Base-by-base conservation (phyloP, 1,140 invertebrate genomes). In the Dinoponera quadriceps region DNA sequence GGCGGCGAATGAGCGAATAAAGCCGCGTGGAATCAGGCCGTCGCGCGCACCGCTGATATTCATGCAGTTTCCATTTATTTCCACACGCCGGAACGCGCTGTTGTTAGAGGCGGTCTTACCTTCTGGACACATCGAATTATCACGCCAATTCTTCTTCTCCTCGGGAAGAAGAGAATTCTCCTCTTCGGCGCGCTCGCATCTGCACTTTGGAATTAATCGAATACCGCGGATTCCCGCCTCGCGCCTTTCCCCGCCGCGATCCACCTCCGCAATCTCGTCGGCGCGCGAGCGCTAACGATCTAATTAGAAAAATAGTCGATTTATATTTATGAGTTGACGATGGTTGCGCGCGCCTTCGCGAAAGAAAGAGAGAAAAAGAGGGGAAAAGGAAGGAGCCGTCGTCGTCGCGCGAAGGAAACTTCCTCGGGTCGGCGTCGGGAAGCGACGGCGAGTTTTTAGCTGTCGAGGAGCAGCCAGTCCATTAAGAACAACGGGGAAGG, bases 261-360 rank as follows among this genome's bases (percentile, higher is more conserved):
- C n/a, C n/a, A 48, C 1, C 22, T 71, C 16, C 51, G 38, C 71
- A 60, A 82, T 49, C 73, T 82, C 48, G 25, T 71, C 27, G n/a
- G 33, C 18, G 44, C 57, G 51, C 18, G 44, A 49, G 57, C 65
- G 66, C 48, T 25, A 68, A 78, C 66, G 65, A 68, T 77, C 69
- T 92, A 92, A 93, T 94, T 92, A 88, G 83, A 89, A 91, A 89
- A 87, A 90, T 91, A 93, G 92, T 88, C 92, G 90, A 93, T 93
- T 93, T 94, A 93, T 94, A 94, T 94, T 94, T 93, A 94, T 94
- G 92, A 94, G 92, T 48, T 11, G 29, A 44, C 20, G 44, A 38
- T 59, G 29, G 20, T 16, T 65, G 63, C 14, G 33, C 14, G 33
- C 55, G n/a, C n/a, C n/a, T n/a, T 82, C 20, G 57, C 44, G 55